Base-by-base conservation (phyloP, 2,797 vertebrate species). In the Rhinophrynus dorsalis region DNA sequence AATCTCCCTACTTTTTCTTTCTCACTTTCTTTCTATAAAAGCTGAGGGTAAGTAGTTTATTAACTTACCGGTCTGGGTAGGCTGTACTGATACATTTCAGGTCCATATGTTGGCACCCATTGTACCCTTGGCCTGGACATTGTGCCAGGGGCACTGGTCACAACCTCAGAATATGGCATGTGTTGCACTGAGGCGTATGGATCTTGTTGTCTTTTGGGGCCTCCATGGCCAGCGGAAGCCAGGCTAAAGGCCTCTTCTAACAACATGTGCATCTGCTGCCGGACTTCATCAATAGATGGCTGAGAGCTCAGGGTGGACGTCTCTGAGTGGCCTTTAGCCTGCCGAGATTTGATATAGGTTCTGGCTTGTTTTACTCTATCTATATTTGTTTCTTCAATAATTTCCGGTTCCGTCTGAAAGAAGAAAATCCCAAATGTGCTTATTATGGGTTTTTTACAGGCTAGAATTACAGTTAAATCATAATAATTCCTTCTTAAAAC, bases 261-360 rank as follows among this genome's bases (percentile, higher is more conserved):
- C 64, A 99, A 90, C 86, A 99, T 90, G 81, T 99, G 97, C 97
- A 99, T 99, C 89, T 99, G 97, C 75, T 98, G 96, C 20, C 97
- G 88, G 74, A 99, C 97, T 83, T 99, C 97, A 6, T 99, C 95
- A 62, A 99, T 99, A 61, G 97, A 99, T 0, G 97, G 97, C 89
- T 99, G 97, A n/a, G 97, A 99, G 89, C 97, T 99, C 81, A 99
- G 84, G 0, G 96, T 99, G 62, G 97, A 99, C 0, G 97, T 96
- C 89, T 97, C 96, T 0, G 97, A 99, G 83, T 98, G 96, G 77
- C 94, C 96, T 82, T 99, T 98, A 75, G 89, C 85, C 74, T 94
- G 95, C 2, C 91, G 88, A 2, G 93, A 84, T 20, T 93, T 89
- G 82, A 87, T 54, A 26, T 92, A 95, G n/a, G 86, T 90, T 67